phyloP scores from a whole-genome alignment of 1,140 invertebrate species.

The Maconellicoccus hirsutus region DNA sequence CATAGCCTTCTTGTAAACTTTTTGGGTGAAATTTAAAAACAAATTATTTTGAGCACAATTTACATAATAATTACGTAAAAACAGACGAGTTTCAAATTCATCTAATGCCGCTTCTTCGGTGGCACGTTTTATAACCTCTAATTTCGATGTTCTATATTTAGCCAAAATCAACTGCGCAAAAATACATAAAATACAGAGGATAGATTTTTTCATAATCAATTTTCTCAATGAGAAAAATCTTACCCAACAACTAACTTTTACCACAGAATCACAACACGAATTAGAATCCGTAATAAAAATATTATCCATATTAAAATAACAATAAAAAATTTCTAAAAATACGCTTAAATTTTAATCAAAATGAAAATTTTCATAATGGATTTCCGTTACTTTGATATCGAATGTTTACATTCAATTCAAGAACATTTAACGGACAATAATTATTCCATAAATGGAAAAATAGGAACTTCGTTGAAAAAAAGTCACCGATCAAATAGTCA shows the following conservation, averaged over 20 bases:
- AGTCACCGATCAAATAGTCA: no score
- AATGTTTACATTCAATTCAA: no score
- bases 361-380: no score
- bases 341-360: neutral
- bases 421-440: no score
- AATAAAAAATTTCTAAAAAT: neutral
- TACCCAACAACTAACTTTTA: constrained; percentile 15
- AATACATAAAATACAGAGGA: no score
- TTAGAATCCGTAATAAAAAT: neutral
- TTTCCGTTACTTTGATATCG: no score
- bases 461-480: no score
- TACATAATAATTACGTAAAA: neutral
- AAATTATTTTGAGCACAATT: neutral
- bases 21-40: neutral
- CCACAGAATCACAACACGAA: neutral
- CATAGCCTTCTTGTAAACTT: neutral
- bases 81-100: constrained; percentile 11
- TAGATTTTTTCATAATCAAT: neutral
- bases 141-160: constrained; percentile 5
- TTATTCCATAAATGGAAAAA: no score
- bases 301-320: neutral
- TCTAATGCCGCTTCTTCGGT: neutral
- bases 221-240: neutral
- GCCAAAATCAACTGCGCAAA: constrained; percentile 1
- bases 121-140: neutral